Percentiles rank a stretch among this genome's conserved stretches.
phyloP scores from a whole-genome alignment of 2,797 vertebrate species.

The Amphiprion clarkii region DNA sequence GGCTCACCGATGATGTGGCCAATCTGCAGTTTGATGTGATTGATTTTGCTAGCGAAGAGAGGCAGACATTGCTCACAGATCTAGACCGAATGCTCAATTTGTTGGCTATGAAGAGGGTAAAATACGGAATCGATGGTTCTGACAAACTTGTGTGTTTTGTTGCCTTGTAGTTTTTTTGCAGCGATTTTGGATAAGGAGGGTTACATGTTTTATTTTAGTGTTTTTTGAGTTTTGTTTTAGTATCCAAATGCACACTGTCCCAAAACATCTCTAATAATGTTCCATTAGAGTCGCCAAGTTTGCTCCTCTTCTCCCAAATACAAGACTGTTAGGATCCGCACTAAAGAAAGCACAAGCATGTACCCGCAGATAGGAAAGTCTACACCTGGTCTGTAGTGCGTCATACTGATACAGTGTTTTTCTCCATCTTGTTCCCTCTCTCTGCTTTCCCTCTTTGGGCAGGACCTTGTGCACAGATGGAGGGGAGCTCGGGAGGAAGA shows the following conservation, averaged over 20 bases:
- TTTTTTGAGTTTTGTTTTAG: conserved; percentile 17
- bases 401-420: not conserved
- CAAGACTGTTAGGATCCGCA: not conserved
- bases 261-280: conserved; percentile 19
- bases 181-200: not conserved
- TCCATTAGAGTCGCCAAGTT: conserved; percentile 8
- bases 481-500: not conserved
- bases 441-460: conserved; percentile 28
- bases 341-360: not conserved
- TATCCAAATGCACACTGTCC: conserved; percentile 10
- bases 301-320: not conserved
- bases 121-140: not conserved
- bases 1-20: not conserved
- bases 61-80: not conserved
- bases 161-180: not conserved
- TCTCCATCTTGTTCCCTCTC: not conserved
- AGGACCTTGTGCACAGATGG: conserved; percentile 48
- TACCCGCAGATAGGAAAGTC: not conserved
- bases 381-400: not conserved
- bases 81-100: not conserved
- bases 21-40: not conserved
- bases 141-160: not conserved
- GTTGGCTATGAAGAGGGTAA: not conserved
- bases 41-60: not conserved
- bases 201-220: not conserved